phyloP scores from a whole-genome alignment of 2,797 vertebrate species.

The Brachyrhaphis roseni region DNA sequence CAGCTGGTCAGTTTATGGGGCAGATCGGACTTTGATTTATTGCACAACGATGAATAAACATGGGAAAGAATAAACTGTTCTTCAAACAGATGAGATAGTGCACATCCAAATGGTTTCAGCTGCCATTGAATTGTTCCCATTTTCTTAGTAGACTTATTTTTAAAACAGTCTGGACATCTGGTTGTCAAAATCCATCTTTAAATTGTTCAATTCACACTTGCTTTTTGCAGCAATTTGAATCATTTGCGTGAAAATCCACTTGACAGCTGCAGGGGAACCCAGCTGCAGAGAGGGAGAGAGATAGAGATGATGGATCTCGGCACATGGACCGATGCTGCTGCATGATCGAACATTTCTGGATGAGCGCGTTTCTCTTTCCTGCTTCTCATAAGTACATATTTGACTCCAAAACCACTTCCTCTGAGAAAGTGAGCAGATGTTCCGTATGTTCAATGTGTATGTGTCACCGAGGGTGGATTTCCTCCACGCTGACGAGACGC shows the following conservation, averaged over 20 bases:
- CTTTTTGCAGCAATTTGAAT: constrained; percentile 41
- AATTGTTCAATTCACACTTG: constrained; percentile 35
- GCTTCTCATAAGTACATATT: constrained; percentile 16
- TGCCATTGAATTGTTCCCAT: not conserved
- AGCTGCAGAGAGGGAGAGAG: constrained; percentile 34
- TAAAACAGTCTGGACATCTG: constrained; percentile 14
- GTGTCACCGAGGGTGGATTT: constrained; percentile 17
- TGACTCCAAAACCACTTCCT: constrained; percentile 31
- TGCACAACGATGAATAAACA: not conserved
- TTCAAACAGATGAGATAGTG: not conserved
- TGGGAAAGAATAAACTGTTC: not conserved
- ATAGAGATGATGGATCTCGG: constrained; percentile 33
- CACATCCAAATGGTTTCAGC: not conserved
- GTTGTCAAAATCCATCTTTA: constrained; percentile 31
- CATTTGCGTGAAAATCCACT: constrained; percentile 48
- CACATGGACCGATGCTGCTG: constrained; percentile 22
- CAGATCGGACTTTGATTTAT: not conserved
- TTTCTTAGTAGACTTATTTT: not conserved
- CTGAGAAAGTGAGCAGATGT: constrained; percentile 18
- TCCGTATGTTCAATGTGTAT: not conserved
- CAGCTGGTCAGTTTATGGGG: not conserved
- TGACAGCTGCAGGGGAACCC: constrained; percentile 55
- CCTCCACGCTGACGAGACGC: constrained; percentile 25
- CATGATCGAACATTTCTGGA: constrained; percentile 18
- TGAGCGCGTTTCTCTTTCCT: not conserved